A percentile compares a stretch with the other conserved stretches of the same genome.
phyloP scores from a whole-genome alignment of 2,113 vertebrate species.

The Protomyctophum bolini region DNA sequence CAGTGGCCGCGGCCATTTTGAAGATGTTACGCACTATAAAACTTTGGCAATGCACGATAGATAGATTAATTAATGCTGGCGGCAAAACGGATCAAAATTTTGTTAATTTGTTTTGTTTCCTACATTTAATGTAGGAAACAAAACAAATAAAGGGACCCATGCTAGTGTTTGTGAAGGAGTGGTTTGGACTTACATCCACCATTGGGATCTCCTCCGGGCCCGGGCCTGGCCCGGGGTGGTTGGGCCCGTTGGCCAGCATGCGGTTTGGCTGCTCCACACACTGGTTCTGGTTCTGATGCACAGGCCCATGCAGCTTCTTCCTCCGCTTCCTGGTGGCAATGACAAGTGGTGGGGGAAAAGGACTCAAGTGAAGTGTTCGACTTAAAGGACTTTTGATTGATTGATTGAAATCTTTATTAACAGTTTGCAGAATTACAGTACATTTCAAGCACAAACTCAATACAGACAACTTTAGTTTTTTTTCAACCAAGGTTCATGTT shows the following conservation, averaged over 20 bases:
- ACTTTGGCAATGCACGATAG: too few relatives aligned
- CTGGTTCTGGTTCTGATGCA: constrained; percentile 96
- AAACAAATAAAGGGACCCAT: neutral
- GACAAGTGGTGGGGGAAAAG: constrained; percentile 12
- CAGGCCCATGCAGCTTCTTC: constrained; percentile 93
- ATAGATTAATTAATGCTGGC: too few relatives aligned
- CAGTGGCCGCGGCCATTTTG: too few relatives aligned
- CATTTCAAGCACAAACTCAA: too few relatives aligned
- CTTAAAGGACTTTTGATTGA: too few relatives aligned
- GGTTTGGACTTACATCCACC: constrained; percentile 86
- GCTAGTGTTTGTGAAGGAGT: neutral
- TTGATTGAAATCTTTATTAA: too few relatives aligned
- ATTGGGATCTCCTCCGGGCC: constrained; percentile 95
- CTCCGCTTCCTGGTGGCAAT: constrained; percentile 86
- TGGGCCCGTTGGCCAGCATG: constrained; percentile 90
- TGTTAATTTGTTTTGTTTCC: too few relatives aligned
- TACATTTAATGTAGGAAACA: neutral
- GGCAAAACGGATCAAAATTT: too few relatives aligned
- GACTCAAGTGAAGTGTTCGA: neutral
- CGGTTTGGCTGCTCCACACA: constrained; percentile 92
- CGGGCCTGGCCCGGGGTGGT: constrained; percentile 88
- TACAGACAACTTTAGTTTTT: too few relatives aligned
- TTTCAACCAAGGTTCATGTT: too few relatives aligned
- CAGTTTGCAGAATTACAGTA: too few relatives aligned
- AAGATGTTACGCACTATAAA: too few relatives aligned